A percentile compares a stretch with the other conserved stretches of the same genome.
Evolutionary conservation across 2,113 vertebrate species (phyloP).

Genomic region (Argyrosomus japonicus): DNA sequence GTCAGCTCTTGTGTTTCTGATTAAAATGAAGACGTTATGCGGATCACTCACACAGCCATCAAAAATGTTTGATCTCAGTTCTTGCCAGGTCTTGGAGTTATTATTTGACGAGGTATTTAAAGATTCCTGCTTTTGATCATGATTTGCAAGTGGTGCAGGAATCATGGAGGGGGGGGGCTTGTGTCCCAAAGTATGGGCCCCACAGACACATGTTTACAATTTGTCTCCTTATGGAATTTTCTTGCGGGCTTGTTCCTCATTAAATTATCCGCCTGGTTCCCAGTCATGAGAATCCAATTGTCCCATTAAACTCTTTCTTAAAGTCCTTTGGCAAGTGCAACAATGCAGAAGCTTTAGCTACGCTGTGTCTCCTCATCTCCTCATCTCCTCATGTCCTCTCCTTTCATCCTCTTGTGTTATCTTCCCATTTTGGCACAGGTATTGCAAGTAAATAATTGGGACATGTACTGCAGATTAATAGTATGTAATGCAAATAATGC

Average conservation of each 20-base stretch:
- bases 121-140: constrained; percentile 73
- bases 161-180: constrained; percentile 38
- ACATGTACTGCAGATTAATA: background rate
- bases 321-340: constrained; percentile 71
- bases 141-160: constrained; percentile 66
- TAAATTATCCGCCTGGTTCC: constrained; percentile 80
- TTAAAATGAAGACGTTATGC: constrained; percentile 60
- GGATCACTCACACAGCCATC: constrained; percentile 52
- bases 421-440: constrained; percentile 14
- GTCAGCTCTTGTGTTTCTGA: constrained; percentile 66
- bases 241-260: constrained; percentile 79
- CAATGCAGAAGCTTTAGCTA: constrained; percentile 58
- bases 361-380: constrained; percentile 24
- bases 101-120: constrained; percentile 68
- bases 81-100: constrained; percentile 63
- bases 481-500: constrained; percentile 8
- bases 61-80: constrained; percentile 59
- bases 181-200: constrained; percentile 64
- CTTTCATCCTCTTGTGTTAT: constrained; percentile 27
- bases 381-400: constrained; percentile 9
- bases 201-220: constrained; percentile 84
- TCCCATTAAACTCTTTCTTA: constrained; percentile 65
- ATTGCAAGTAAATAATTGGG: background rate
- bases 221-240: constrained; percentile 78
- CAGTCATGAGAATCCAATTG: constrained; percentile 77